Base-by-base conservation (phyloP, 2,113 vertebrate species). In the Gallinago jamesoni region DNA sequence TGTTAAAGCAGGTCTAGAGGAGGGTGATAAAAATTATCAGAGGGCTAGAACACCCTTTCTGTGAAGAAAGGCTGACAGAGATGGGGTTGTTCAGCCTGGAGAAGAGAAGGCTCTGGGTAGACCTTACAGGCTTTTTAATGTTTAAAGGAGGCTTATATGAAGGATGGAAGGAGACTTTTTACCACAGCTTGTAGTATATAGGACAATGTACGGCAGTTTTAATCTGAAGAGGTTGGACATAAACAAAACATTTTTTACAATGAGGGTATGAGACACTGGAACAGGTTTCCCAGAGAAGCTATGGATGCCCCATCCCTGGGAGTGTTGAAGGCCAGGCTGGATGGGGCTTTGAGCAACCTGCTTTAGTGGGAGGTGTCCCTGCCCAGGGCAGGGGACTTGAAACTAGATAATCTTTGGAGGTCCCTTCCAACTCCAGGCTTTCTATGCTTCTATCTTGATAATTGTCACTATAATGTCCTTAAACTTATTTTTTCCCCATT, bases 151-250 rank as follows among this genome's bases (percentile, higher is more conserved):
- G 19, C 25, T 78, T 70, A 23, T 33, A 72, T 52, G 21, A 35
- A 60, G 47, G 23, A 33, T 0, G 0, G 43, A 60, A 67, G 16
- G n/a, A 60, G 17, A n/a, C 33, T 43, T 78, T 59, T 64, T 52
- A 52, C 18, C 11, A 23, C 19, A 18, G 9, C 43, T 52, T 59
- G 18, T 31, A 39, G 59, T 12, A 11, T 43, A 35, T 27, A 86
- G 45, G 60, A 48, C 25, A 43, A 33, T 14, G 25, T 0, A 2
- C 30, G 16, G 22, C 0, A 0, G 10, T 68, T 87, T 75, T 62
- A 75, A 48, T 35, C 21, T 56, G 47, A 37, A 91, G 41, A 68
- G 35, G 21, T 21, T 45, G 11, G 14, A 47, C 7, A 19, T 39
- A 18, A 43, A 6, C 37, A 66, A 56, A 25, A 56, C 4, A 13